Percentiles rank a stretch among this genome's conserved stretches.
These are phyloP conservation scores for Halcyon malimbica DNA, from an alignment of 2,113 vertebrate genomes.

Conservation along the genomic window DNA sequence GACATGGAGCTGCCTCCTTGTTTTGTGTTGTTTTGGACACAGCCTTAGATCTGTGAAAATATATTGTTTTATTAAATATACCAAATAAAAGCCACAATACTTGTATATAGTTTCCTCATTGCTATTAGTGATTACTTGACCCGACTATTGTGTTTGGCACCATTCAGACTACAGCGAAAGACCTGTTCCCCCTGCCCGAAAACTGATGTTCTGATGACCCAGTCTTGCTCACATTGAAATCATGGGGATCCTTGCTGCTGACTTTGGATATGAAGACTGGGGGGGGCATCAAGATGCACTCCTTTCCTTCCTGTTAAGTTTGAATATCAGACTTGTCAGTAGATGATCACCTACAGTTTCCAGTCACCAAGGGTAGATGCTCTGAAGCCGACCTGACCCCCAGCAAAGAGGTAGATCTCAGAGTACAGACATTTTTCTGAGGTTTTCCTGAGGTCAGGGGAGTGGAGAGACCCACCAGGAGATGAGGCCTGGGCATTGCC, in stretches of 20 bases:
- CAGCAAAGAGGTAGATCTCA: too few species aligned
- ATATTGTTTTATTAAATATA: background rate
- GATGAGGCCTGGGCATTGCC: too few species aligned
- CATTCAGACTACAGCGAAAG: background rate
- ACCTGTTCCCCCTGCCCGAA: background rate
- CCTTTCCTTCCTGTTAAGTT: background rate
- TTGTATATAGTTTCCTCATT: background rate
- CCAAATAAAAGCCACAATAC: background rate
- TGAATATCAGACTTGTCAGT: background rate
- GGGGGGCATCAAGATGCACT: background rate
- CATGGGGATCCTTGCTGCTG: background rate
- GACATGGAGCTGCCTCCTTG: background rate
- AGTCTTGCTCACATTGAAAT: background rate
- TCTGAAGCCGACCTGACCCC: too few species aligned
- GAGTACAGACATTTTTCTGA: too few species aligned
- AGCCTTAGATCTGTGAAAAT: background rate
- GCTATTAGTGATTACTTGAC: background rate
- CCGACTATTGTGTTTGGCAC: background rate
- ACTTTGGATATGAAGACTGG: background rate
- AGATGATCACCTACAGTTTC: background rate
- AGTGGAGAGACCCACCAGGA: too few species aligned
- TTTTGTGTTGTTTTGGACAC: background rate
- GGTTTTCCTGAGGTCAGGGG: too few species aligned
- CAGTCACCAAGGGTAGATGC: too few species aligned
- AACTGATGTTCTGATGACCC: background rate